These are phyloP conservation scores for Atta texana DNA, from an alignment of 1,140 invertebrate genomes.

Conservation along the genomic window DNA sequence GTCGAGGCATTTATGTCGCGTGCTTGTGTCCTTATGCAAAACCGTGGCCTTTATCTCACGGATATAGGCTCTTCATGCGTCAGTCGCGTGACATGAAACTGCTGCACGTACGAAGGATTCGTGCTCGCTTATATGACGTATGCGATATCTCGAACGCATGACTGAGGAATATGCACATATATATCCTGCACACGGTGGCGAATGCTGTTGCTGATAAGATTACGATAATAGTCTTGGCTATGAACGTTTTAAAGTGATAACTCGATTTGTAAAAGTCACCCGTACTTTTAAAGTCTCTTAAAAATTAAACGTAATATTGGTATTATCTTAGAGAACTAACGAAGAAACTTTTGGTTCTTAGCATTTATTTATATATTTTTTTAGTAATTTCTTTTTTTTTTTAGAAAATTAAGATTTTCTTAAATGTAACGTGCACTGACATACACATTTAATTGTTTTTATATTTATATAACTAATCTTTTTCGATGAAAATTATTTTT, in stretches of 20 bases:
- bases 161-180: not conserved
- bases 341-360: not conserved
- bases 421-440: not conserved
- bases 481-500: not conserved
- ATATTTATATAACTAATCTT: not conserved
- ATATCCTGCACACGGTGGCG: conserved; percentile 12
- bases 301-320: not conserved
- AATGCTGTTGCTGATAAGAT: conserved; percentile 51
- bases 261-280: conserved; percentile 31
- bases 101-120: conserved; percentile 36
- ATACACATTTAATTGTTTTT: not conserved
- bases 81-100: conserved; percentile 44
- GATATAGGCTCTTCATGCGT: conserved; percentile 45
- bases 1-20: conserved; percentile 2
- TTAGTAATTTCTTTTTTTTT: not conserved
- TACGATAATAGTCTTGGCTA: conserved; percentile 38
- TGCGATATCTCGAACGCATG: conserved; percentile 29
- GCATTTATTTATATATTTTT: not conserved
- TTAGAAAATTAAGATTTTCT: not conserved
- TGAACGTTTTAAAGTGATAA: conserved; percentile 38
- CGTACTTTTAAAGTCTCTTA: not conserved
- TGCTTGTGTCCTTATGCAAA: conserved; percentile 38
- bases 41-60: conserved; percentile 37
- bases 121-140: conserved; percentile 34
- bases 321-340: not conserved